These are phyloP conservation scores for Metalampra italica DNA, from an alignment of 2,888 invertebrate genomes.

Conservation along the genomic window DNA sequence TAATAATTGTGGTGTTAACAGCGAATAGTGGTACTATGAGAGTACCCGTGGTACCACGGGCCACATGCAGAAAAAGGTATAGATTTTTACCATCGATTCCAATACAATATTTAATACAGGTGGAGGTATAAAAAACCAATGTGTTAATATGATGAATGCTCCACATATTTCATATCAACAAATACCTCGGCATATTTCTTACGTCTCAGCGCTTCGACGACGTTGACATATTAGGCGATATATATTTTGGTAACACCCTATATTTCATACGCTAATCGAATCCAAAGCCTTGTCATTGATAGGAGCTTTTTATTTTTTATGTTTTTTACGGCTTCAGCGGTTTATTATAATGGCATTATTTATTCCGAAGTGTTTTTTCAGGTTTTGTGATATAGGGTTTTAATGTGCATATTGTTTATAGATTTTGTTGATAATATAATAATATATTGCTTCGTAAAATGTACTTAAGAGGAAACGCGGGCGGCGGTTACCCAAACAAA, in stretches of 20 bases:
- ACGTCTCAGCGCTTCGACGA: slow-evolving; percentile 19
- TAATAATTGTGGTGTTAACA: too few species aligned
- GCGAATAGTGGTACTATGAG: too few species aligned
- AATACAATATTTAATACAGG: background rate
- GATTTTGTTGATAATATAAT: too few species aligned
- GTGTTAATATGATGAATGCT: slow-evolving; percentile 38
- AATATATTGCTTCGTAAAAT: too few species aligned
- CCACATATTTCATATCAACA: slow-evolving; percentile 45
- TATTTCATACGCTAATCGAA: slow-evolving; percentile 49
- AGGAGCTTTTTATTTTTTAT: background rate
- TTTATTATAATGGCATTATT: slow-evolving; percentile 11
- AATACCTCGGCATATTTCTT: slow-evolving; percentile 36
- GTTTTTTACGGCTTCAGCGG: background rate
- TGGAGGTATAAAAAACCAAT: slow-evolving; percentile 5
- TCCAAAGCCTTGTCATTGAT: slow-evolving; percentile 29
- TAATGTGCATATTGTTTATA: too few species aligned
- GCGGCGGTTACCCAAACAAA: too few species aligned
- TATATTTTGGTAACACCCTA: slow-evolving; percentile 39
- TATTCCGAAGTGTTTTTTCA: slow-evolving; percentile 5
- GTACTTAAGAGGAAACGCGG: too few species aligned
- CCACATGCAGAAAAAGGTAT: too few species aligned
- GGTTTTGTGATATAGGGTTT: background rate
- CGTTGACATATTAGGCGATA: slow-evolving; percentile 47
- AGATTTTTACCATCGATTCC: background rate
- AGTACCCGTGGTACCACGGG: too few species aligned